phyloP scores from a whole-genome alignment of 2,113 vertebrate species.

The Heloderma charlesbogerti region DNA sequence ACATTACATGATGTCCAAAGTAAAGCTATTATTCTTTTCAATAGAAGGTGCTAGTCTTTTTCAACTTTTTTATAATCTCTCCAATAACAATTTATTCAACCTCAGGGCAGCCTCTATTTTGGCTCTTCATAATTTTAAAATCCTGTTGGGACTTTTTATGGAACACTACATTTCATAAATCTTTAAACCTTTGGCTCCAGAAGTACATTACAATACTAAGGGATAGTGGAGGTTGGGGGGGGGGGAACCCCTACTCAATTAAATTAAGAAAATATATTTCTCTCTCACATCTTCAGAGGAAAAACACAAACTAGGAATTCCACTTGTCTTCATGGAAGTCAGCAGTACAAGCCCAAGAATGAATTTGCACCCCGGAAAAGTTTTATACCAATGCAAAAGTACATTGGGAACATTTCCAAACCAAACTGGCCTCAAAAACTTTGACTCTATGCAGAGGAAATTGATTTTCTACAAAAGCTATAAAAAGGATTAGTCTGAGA shows the following conservation, averaged over 20 bases:
- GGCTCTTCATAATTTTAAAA: slow-evolving; percentile 35
- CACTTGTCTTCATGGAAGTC: slow-evolving; percentile 39
- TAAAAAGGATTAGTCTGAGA: slow-evolving; percentile 66
- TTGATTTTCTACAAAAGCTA: slow-evolving; percentile 74
- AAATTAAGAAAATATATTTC: not conserved
- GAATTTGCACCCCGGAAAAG: slow-evolving; percentile 53
- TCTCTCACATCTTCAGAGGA: slow-evolving; percentile 32
- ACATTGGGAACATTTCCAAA: slow-evolving; percentile 50
- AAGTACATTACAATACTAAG: slow-evolving; percentile 25
- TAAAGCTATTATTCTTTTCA: slow-evolving; percentile 25
- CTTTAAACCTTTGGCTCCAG: slow-evolving; percentile 40
- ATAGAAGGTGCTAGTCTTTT: not conserved
- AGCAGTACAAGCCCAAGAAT: slow-evolving; percentile 54
- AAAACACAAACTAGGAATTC: slow-evolving; percentile 12
- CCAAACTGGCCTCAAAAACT: slow-evolving; percentile 71
- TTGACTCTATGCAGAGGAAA: slow-evolving; percentile 71
- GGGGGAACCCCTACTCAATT: not conserved
- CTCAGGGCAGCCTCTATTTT: slow-evolving; percentile 20
- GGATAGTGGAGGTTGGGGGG: slow-evolving; percentile 10
- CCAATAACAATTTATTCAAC: slow-evolving; percentile 12
- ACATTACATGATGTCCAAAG: not conserved
- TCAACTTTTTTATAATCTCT: slow-evolving; percentile 32
- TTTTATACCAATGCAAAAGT: not conserved
- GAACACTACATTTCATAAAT: slow-evolving; percentile 46
- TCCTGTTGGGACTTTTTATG: slow-evolving; percentile 40